Evolutionary conservation across 30 jellyfish, hydroid and myxozoan species (phyloP), one percentile per base, ranked within the genome.

Genomic region (Pelagia noctiluca): DNA sequence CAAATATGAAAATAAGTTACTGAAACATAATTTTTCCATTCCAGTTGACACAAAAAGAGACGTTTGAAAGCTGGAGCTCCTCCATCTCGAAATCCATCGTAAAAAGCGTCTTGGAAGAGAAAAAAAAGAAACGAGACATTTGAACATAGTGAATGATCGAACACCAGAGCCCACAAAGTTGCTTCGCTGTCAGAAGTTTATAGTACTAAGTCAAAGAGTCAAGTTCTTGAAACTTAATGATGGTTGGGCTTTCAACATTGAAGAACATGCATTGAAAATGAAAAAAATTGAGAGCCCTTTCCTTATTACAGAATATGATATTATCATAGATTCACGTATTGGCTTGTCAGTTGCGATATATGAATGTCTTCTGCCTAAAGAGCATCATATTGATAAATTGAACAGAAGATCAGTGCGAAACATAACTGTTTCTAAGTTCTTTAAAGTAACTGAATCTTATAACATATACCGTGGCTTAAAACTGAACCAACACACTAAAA

Each of bases 41-140:
- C 31, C 76, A 63, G 76, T 16, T 48, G 76, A 63, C 48, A 23
- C 76, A 63, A 63, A 63, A 63, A 48, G 76, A 63, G 31, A 63
- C 48, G 76, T 4, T 33, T 63, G 76, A 63, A 63, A 63, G 48
- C 76, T 63, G 76, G 76, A 63, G 76, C 76, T 23, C 76, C 31
- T 67, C 80, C 80, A 67, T 22, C 80, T 34, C 50, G 11, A 32
- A 67, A 67, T 4, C 31, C n/a, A 29, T 34, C 80, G 35, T n/a
- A 67, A 32, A 67, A 35, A 67, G 24, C 31, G 80, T 67, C 35
- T 67, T 67, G 80, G 31, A 42, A 30, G 76, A 63, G 48, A 42
- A 23, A 48, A 23, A 23, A 63, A 21, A 48, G 76, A 63, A 35
- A 37, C 62, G 35, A 7, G 16, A 22, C 32, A 47, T 47, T 18